Percentiles rank a stretch among this genome's conserved stretches.
These are phyloP conservation scores for Neosilurus hyrtlii DNA, from an alignment of 2,797 vertebrate species.

Conservation along the genomic window DNA sequence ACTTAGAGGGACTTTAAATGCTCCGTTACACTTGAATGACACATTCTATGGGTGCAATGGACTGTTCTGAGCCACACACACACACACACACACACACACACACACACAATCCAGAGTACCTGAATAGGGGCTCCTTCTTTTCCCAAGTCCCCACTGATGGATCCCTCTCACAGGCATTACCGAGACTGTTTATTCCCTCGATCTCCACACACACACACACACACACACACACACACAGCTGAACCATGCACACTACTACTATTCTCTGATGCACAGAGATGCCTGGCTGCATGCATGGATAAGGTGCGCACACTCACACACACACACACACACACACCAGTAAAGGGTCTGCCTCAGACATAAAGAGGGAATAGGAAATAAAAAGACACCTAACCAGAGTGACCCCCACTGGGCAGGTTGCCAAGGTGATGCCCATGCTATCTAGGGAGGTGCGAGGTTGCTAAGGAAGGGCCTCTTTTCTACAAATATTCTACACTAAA, in stretches of 20 bases:
- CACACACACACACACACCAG: constrained; percentile 26
- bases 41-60: not conserved
- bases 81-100: constrained; percentile 10
- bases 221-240: constrained; percentile 11
- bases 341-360: constrained; percentile 29
- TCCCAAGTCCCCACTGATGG: constrained; percentile 46
- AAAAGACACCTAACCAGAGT: constrained; percentile 40
- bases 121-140: constrained; percentile 46
- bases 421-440: constrained; percentile 48
- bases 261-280: constrained; percentile 14
- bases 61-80: constrained; percentile 6
- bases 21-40: not conserved
- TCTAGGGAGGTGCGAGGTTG: constrained; percentile 42
- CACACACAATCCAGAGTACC: constrained; percentile 15
- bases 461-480: constrained; percentile 41
- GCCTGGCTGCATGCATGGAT: constrained; percentile 3
- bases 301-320: not conserved
- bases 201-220: constrained; percentile 26
- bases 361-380: constrained; percentile 35
- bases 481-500: constrained; percentile 39
- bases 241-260: constrained; percentile 20
- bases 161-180: constrained; percentile 51
- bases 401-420: constrained; percentile 54
- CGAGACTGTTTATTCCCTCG: constrained; percentile 20
- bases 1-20: constrained; percentile 4